Evolutionary conservation across 2,113 vertebrate species (phyloP), one percentile per base, ranked within the genome.

Genomic region (Apodemus sylvaticus): DNA sequence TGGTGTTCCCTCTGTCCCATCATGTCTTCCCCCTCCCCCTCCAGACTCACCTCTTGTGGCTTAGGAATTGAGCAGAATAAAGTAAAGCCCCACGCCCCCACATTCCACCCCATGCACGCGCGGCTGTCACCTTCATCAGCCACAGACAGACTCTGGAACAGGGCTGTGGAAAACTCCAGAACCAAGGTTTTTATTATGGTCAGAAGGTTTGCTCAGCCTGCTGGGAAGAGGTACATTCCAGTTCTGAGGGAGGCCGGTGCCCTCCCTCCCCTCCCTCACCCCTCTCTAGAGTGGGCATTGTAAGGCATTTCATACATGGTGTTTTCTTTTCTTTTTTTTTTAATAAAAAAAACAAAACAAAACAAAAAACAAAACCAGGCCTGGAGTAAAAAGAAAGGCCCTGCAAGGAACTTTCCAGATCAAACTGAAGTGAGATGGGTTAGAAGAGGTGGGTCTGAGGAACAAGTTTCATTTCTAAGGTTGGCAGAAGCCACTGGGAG

Each of bases 371-470:
- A 95, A 93, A 94, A 91, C 66, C 93, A 96, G 77, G 93, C 78
- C 71, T 95, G 73, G 91, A 96, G 73, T 95, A 95, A 91, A 95
- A 96, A 97, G 90, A 78, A 97, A 94, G 94, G 71, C 76, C 74
- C 85, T 74, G 51, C 55, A 86, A 45, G 93, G 79, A 95, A 81
- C 53, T 92, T 92, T 94, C 51, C 93, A 96, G 85, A 86, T 60
- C 76, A 74, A 90, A 95, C 62, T 36, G 55, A 97, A 96, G 88
- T 92, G 79, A 81, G 55, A 64, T 11, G 45, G 68, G 39, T 45
- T 87, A 48, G 66, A 87, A 24, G 53, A 29, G 48, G 24, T 76
- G 58, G 29, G 89, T 71, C 31, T 58, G 62, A 82, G 93, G 82
- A 53, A 79, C 45, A 42, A 7, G 29, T 20, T 89, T 91, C 76